Percentiles rank a stretch among this genome's conserved stretches.
Conservation (phyloP, 2,888 invertebrate genomes). For the Morpho deidamia region DNA sequence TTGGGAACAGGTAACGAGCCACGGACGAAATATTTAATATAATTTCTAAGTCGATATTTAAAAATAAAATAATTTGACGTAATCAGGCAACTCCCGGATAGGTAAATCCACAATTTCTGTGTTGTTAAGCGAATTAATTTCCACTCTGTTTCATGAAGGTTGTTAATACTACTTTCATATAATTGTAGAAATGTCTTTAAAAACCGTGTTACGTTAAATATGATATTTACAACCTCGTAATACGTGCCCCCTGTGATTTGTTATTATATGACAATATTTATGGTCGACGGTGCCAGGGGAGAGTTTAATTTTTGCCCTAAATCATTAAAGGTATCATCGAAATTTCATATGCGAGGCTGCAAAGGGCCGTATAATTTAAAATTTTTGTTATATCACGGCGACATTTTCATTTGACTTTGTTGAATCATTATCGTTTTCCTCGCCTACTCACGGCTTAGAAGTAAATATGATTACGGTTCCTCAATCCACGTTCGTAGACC, state of each 20-base stretch:
- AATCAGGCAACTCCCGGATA: too few species aligned
- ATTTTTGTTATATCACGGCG: constrained; percentile 34
- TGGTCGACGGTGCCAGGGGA: constrained; percentile 26
- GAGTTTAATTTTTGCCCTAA: constrained; percentile 41
- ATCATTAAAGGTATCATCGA: constrained; percentile 47
- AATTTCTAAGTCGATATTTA: too few species aligned
- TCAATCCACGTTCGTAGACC: constrained; percentile 18
- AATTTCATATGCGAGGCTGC: constrained; percentile 37
- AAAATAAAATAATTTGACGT: too few species aligned
- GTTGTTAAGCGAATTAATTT: too few species aligned
- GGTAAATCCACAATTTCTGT: too few species aligned
- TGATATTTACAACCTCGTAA: constrained; percentile 6
- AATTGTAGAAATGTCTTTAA: too few species aligned
- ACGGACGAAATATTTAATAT: too few species aligned
- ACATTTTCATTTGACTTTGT: constrained; percentile 43
- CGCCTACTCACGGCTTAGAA: constrained; percentile 32
- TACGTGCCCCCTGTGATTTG: constrained; percentile 16
- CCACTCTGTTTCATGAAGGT: too few species aligned
- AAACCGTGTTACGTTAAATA: neutral
- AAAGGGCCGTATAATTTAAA: constrained; percentile 37
- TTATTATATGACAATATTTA: constrained; percentile 22
- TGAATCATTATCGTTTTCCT: constrained; percentile 37
- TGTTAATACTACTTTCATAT: too few species aligned
- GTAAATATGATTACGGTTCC: constrained; percentile 26
- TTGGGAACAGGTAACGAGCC: too few species aligned